Base-by-base conservation (phyloP, 2,797 vertebrate genomes). In the Tauraco hartlaubi region DNA sequence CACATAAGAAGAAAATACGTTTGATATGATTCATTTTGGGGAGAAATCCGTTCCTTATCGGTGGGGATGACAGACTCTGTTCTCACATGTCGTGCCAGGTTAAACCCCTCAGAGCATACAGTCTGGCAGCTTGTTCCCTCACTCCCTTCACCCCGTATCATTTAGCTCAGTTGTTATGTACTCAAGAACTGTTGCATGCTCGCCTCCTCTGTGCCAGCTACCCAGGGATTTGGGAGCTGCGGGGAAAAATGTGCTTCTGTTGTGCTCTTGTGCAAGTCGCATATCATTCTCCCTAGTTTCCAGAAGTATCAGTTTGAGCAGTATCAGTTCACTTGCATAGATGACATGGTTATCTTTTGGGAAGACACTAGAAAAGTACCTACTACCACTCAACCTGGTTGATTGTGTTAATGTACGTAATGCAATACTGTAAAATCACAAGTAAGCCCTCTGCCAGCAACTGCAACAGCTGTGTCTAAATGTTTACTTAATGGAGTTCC, bases 401-500 rank as follows among this genome's bases (percentile, higher is more conserved):
- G 67, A 39, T 35, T 52, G 28, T 46, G 8, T 88, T 78, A 66
- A 72, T 35, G 39, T 66, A 44, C 35, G 59, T 92, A 69, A 59
- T 15, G 28, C 37, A 84, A 12, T 46, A 21, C 28, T 66, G n/a
- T 9, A 41, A 78, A 90, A 79, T 44, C 52, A 26, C 76, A 85
- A 2, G 28, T 35, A 35, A 71, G 41, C 29, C 26, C 76, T 52
- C 59, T 69, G 48, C 52, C 73, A 88, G 33, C 21, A 62, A 7
- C 23, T 63, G 22, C 73, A 55, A 31, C 51, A 56, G 44, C 22
- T 74, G 5, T 15, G 33, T 77, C 33, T 91, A 56, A 79, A 64
- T 74, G 37, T 83, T 64, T 88, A 46, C 39, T 76, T 82, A 67
- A 52, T 29, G 51, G 78, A 93, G 25, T 88, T 85, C 33, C n/a